A percentile compares a stretch with the other conserved stretches of the same genome.
Conservation (phyloP, 2,113 vertebrate genomes). For the Athene noctua region DNA sequence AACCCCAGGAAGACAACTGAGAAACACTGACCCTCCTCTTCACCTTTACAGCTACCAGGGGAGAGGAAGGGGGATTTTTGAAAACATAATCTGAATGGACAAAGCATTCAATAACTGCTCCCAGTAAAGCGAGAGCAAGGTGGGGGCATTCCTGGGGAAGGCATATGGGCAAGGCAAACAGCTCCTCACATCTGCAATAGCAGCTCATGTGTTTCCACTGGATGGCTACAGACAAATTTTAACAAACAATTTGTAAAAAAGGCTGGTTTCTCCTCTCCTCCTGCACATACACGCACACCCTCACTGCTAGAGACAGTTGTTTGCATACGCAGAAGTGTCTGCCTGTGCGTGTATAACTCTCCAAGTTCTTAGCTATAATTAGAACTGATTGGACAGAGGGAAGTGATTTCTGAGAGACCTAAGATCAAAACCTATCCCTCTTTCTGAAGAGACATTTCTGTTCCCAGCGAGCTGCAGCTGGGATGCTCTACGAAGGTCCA, state of each 20-base stretch:
- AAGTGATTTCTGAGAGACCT: background rate
- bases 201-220: background rate
- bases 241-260: background rate
- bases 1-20: background rate
- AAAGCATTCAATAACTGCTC: background rate
- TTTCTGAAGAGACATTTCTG: background rate
- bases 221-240: background rate
- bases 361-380: background rate
- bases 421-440: fast-evolving
- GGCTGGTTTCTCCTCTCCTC: background rate
- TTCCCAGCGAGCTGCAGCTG: fast-evolving
- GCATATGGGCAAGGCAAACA: fast-evolving
- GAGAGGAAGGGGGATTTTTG: background rate
- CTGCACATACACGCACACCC: background rate
- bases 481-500: background rate
- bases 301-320: background rate
- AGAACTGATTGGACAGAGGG: background rate
- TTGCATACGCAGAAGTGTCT: fast-evolving
- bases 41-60: background rate
- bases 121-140: background rate
- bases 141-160: background rate
- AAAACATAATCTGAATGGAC: background rate
- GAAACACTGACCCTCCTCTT: background rate
- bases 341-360: background rate
- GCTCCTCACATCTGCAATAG: background rate